Base-by-base conservation (phyloP, 2,113 vertebrate genomes). In the Tiliqua scincoides region DNA sequence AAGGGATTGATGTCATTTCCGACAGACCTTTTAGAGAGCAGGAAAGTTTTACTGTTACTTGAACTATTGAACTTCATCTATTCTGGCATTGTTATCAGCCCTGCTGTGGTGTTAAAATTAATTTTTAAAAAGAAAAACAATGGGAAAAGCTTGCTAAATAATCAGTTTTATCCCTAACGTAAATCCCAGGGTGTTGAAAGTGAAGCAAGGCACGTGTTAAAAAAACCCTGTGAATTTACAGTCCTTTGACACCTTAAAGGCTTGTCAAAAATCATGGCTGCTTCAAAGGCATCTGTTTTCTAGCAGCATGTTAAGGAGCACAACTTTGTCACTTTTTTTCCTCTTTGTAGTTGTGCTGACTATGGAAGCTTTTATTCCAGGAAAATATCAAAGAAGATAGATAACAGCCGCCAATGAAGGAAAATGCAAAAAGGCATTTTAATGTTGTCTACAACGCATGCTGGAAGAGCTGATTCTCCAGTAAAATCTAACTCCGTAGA, bases 331-430 rank as follows among this genome's bases (percentile, higher is more conserved):
- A 54, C 73, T 85, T 86, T 81, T 67, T 48, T 67, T 4, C 3
- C 15, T 35, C 78, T 95, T 91, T 95, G 89, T 89, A 94, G 86
- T 94, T 93, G 89, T 88, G 86, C 91, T 93, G 92, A 93, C 90
- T 91, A 78, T 32, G 90, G 88, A 59, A 81, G 25, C 52, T 89
- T 94, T 87, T 91, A 67, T 94, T 93, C 70, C 32, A 87, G 8
- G 72, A 80, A 32, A 12, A n/a, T 89, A 94, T 90, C 78, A 92
- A 94, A 93, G 87, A 82, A 84, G 78, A 86, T 2, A 93, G 84
- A 88, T 88, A 94, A 91, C 73, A 88, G 75, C 89, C 91, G 73
- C 86, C 76, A 94, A 89, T 85, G 89, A 92, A 91, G n/a, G 65
- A 86, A 92, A 89, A 91, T 90, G 83, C 85, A 77, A 87, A 90